These are phyloP conservation scores for Poecile atricapillus DNA, from an alignment of 2,113 vertebrate genomes.

Conservation along the genomic window DNA sequence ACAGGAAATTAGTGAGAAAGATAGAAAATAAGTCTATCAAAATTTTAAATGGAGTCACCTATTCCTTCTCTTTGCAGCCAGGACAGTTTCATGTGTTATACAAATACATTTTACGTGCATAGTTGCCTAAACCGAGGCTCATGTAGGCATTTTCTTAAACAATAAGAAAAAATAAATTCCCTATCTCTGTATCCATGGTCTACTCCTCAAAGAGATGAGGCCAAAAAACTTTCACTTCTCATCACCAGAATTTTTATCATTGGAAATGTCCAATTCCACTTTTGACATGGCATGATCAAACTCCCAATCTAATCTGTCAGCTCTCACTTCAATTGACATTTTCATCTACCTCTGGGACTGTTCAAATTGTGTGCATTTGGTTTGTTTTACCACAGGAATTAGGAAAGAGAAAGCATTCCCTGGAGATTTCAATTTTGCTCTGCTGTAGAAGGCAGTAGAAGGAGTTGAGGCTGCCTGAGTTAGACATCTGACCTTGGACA, in stretches of 20 bases:
- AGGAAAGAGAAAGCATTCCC: not conserved
- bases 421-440: not conserved
- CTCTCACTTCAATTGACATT: not conserved
- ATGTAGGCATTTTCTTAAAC: not conserved
- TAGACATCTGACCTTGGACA: not conserved
- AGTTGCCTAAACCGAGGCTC: not conserved
- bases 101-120: rapidly evolving
- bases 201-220: not conserved
- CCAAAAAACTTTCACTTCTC: not conserved
- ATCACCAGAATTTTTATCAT: not conserved
- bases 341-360: not conserved
- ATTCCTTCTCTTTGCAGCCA: not conserved
- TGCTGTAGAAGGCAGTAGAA: not conserved
- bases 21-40: not conserved
- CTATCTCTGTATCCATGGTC: not conserved
- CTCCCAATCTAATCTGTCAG: rapidly evolving
- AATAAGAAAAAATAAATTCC: not conserved
- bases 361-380: rapidly evolving
- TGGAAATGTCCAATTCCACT: not conserved
- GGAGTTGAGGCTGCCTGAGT: not conserved
- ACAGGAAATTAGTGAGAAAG: not conserved
- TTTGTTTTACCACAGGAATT: not conserved
- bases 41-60: not conserved
- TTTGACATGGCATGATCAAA: not conserved
- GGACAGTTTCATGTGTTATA: not conserved